These are phyloP conservation scores for Clarias laeviceps DNA, from an alignment of 2,797 vertebrate species.

Conservation along the genomic window DNA sequence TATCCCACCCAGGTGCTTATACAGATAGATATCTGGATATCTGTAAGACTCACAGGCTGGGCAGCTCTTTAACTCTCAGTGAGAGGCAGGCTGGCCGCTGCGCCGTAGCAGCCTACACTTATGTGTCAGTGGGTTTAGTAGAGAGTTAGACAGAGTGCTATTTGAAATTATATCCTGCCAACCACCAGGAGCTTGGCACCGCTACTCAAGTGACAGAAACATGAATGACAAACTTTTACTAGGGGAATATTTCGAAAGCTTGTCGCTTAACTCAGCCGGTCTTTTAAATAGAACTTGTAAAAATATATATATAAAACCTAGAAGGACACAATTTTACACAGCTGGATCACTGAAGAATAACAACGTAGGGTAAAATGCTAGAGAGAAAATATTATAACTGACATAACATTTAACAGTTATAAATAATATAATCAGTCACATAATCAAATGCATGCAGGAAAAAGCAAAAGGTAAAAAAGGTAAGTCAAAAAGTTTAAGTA, in stretches of 20 bases:
- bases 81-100: slow-evolving; percentile 49
- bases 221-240: slow-evolving; percentile 49
- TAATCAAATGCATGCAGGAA: neutral
- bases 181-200: slow-evolving; percentile 52
- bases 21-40: slow-evolving; percentile 53
- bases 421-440: neutral
- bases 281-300: slow-evolving; percentile 17
- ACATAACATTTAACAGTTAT: neutral
- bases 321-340: slow-evolving; percentile 5
- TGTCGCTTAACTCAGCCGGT: slow-evolving; percentile 19
- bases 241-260: slow-evolving; percentile 40
- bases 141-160: slow-evolving; percentile 56
- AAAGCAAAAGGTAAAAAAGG: neutral
- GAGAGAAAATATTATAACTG: neutral
- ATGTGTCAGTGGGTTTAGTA: slow-evolving; percentile 60
- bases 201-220: slow-evolving; percentile 52
- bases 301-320: slow-evolving; percentile 1
- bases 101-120: slow-evolving; percentile 52
- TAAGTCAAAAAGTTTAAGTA: neutral
- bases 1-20: slow-evolving; percentile 15
- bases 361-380: neutral
- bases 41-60: slow-evolving; percentile 37
- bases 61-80: slow-evolving; percentile 35
- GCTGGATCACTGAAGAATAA: slow-evolving; percentile 1
- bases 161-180: slow-evolving; percentile 59